Evolutionary conservation across 1,140 invertebrate genomes (phyloP), one percentile per base, ranked within the genome.

Genomic region (Scaptodrosophila lebanonensis): DNA sequence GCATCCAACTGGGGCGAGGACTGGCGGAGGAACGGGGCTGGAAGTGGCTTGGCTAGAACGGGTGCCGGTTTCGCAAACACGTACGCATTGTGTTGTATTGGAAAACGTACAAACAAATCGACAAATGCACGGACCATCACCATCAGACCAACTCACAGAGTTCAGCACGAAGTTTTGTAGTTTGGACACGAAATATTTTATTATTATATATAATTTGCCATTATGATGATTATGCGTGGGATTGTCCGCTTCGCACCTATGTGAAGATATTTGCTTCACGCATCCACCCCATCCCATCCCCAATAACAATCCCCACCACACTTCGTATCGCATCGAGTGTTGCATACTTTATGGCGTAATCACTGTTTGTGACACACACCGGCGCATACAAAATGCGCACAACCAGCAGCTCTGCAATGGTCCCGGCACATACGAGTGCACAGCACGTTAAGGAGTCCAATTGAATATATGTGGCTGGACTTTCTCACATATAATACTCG

Each of bases 171-270:
- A 63, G 72, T 68, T 79, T 79, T 70, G 63, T 82, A 79, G 73
- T 79, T 79, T 36, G 69, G 67, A 79, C 73, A 79, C 73, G 73
- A 79, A 79, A 79, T 79, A 79, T 79, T 79, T 79, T 79, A 79
- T 79, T 79, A 79, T 79, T 82, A 82, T 79, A 77, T 82, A 79
- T 82, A 79, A 79, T 79, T 82, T 75, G 73, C 73, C 65, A 79
- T 79, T 79, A 79, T 82, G 73, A 79, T 79, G 73, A 79, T 82
- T 82, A 79, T 79, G 65, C 68, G 64, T 66, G 73, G 59, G 38
- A 20, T 64, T 16, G n/a, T n/a, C 40, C 44, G 54, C 59, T 42
- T 36, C 29, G 25, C 47, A 35, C 27, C 35, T 44, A 36, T 35
- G 45, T 38, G 47, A 20, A 32, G 43, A 58, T 63, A 57, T 30